These are phyloP conservation scores for Triops cancriformis DNA, from an alignment of 1,140 invertebrate species.

Conservation along the genomic window DNA sequence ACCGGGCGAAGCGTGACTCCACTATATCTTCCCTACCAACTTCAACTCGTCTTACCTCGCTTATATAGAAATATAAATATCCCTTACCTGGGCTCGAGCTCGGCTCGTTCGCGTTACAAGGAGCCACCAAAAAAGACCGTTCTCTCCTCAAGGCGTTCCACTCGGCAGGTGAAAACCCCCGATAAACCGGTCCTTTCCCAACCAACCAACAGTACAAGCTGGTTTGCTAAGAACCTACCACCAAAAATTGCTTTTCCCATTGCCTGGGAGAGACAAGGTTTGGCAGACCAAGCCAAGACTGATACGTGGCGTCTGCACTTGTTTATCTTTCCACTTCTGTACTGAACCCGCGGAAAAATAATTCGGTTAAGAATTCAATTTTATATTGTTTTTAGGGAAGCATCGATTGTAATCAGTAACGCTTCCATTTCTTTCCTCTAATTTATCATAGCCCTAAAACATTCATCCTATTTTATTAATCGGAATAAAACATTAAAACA, in stretches of 20 bases:
- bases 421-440: no score
- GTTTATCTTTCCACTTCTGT: no score
- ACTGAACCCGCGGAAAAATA: no score
- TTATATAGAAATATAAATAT: neutral
- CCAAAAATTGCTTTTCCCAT: neutral
- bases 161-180: slow-evolving; percentile 5
- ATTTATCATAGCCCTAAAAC: no score
- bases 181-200: neutral
- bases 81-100: neutral
- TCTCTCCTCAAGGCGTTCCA: slow-evolving; percentile 9
- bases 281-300: no score
- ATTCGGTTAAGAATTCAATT: no score
- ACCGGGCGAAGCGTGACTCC: slow-evolving; percentile 11
- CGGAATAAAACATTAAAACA: no score
- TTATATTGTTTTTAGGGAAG: no score
- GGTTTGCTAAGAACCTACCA: neutral
- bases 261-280: neutral
- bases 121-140: neutral
- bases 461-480: no score
- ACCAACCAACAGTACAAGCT: neutral
- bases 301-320: no score
- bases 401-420: no score
- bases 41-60: neutral
- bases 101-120: no score
- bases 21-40: neutral